These are phyloP conservation scores for Ornithorhynchus anatinus DNA, from an alignment of 2,113 vertebrate species.

Conservation along the genomic window DNA sequence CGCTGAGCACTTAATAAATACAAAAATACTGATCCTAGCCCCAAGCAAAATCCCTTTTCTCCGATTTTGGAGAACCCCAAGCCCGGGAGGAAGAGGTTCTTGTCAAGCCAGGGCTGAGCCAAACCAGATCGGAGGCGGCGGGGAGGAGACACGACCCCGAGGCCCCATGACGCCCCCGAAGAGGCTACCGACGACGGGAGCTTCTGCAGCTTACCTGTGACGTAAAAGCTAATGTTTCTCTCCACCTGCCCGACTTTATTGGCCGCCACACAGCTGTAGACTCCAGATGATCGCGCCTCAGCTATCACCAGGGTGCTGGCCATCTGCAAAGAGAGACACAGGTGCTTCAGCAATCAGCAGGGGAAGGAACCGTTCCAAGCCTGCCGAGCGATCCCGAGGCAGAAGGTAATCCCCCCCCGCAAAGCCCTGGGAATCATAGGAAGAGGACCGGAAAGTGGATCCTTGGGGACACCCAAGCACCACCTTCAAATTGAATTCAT, in stretches of 20 bases:
- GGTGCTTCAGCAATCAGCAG: conserved; percentile 9
- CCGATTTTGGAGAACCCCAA: too few species aligned
- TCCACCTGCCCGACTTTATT: conserved; percentile 84
- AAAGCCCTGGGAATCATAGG: conserved; percentile 36
- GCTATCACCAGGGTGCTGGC: conserved; percentile 87
- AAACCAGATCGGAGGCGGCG: too few species aligned
- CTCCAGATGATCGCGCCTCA: conserved; percentile 83
- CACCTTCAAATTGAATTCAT: conserved; percentile 40
- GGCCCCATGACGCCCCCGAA: too few species aligned
- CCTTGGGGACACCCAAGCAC: conserved; percentile 46
- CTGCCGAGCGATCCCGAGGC: not conserved
- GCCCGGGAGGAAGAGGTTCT: too few species aligned
- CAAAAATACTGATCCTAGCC: too few species aligned
- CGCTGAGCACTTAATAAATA: too few species aligned
- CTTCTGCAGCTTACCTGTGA: conserved; percentile 83
- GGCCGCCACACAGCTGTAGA: conserved; percentile 87
- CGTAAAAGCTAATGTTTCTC: conserved; percentile 84
- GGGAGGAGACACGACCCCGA: too few species aligned
- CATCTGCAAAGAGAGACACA: conserved; percentile 77
- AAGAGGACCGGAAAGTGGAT: conserved; percentile 68
- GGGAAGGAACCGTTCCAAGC: not conserved
- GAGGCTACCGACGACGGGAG: too few species aligned
- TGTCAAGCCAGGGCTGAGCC: too few species aligned
- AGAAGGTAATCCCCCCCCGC: not conserved
- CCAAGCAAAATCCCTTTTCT: too few species aligned